Base-by-base conservation (phyloP, 2,113 vertebrate genomes). In the Spea multiplicata region DNA sequence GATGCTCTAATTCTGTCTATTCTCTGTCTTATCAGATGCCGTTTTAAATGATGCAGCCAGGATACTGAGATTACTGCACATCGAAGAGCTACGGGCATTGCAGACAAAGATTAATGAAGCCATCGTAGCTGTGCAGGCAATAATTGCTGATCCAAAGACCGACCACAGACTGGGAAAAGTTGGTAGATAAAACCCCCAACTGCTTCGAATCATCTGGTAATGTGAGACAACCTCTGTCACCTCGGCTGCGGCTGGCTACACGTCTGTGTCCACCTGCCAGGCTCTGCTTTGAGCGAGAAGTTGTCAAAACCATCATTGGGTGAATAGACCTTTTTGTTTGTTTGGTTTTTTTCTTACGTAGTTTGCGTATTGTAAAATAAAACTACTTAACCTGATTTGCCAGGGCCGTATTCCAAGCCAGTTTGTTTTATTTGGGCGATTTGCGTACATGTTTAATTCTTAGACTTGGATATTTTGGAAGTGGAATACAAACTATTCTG, bases 101-200 rank as follows among this genome's bases (percentile, higher is more conserved):
- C 97, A 99, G 73, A 99, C 97, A 0, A 95, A 93, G 84, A 99
- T 99, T 73, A 99, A 99, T 9, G 96, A 99, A 70, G 97, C 97
- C 73, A 98, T 99, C 3, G 97, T 99, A 9, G 97, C 97, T 0
- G 96, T 99, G 1, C 97, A 99, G 91, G 95, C 97, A 4, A 96
- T 99, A 80, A 98, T 99, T 8, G 97, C 97, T 1, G 95, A 99
- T 83, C 97, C 97, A 86, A 98, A 96, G 89, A 99, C 97, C 13
- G 97, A 99, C 88, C 94, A 99, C 92, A 92, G 97, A 88, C 92
- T 99, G 87, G 97, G 97, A 0, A 99, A 98, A 84, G 97, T 99
- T 0, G 97, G 97, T 81, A 96, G 97, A 95, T 99, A 93, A 99
- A 68, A 4, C 8, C 6, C 14, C 5, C 10, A n/a, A 3, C n/a